Base-by-base conservation (phyloP, 2,888 invertebrate genomes). In the Adineta ricciae region DNA sequence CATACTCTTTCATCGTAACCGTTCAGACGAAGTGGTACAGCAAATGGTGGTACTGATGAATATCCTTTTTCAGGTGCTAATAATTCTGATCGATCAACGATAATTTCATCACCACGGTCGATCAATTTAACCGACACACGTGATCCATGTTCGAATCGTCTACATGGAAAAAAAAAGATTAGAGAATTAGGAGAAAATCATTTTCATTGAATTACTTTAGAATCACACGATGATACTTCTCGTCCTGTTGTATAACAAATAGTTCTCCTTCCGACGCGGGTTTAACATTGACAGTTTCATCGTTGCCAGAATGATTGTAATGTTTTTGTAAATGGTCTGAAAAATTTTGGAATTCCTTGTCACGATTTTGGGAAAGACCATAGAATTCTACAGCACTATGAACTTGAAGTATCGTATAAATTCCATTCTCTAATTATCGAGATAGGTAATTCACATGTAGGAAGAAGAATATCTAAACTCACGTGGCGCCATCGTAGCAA, bases 71-170 rank as follows among this genome's bases (percentile, higher is more conserved):
- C 41, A n/a, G 41, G 21, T 78, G 21, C 2, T 41, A 78, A 78
- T 78, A 78, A 41, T n/a, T 78, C 78, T 78, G 78, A 41, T 24
- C 11, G 24, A 78, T 78, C 78, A 78, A 41, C 78, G 41, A 78
- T 24, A 78, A 78, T 8, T 78, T 78, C 78, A 41, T 78, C 78
- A 8, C 78, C 78, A 78, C 78, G 78, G 41, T 78, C 78, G n/a
- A 78, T 41, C 38, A 38, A n/a, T 41, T 41, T 38, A 78, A 78
- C 78, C n/a, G 14, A n/a, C 41, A 78, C 41, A 11, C 78, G 41
- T 41, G 78, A 32, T 41, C 41, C 41, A 38, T 8, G 24, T 24
- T 78, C 78, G 24, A 24, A 32, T 24, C 3, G 78, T 41, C 78
- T 78, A 41, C 19, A 50, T 16, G 19, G 50, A 16, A 50, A 50